Evolutionary conservation across 2,797 vertebrate species (phyloP), one percentile per base, ranked within the genome.

Genomic region (Notamacropus eugenii): DNA sequence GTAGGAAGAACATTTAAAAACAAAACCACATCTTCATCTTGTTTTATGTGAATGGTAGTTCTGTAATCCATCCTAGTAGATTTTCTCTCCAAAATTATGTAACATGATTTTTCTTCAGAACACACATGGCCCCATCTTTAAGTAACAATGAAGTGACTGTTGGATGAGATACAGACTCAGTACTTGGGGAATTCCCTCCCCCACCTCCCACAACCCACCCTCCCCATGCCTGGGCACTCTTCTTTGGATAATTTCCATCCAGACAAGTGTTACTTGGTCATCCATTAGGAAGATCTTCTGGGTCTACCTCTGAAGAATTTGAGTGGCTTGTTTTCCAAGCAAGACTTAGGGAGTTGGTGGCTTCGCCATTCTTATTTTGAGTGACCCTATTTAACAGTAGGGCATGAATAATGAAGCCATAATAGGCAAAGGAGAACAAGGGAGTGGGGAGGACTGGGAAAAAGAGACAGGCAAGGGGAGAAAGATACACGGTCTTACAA

Each of bases 401-500:
- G 94, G 55, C 46, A 87, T 59, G 19, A 24, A 55, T 4, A 24
- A 50, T 24, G 91, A 92, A 50, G 24, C 19, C 58, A 90, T n/a
- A 54, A 34, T 5, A 24, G 0, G 1, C 28, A 95, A 95, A 62
- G 16, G 62, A 74, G 54, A 22, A 28, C 6, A 29, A 55, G 31
- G 92, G 62, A 94, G 90, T 92, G 62, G 92, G 52, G 92, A 52
- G 54, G 29, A 6, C 54, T 54, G 91, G 92, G 92, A 34, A 13
- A 28, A 52, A 28, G 54, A 28, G 87, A 52, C 54, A 40, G 10
- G 1, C n/a, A 74, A 55, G 29, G 54, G 55, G 58, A 50, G 58
- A 50, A 8, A 1, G 34, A 74, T 54, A 55, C 9, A 94, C 90
- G 94, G 52, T 52, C 96, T 57, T 95, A 95, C 97, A 95, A 97